Base-by-base conservation (phyloP, 2,113 vertebrate species). In the Podarcis muralis region DNA sequence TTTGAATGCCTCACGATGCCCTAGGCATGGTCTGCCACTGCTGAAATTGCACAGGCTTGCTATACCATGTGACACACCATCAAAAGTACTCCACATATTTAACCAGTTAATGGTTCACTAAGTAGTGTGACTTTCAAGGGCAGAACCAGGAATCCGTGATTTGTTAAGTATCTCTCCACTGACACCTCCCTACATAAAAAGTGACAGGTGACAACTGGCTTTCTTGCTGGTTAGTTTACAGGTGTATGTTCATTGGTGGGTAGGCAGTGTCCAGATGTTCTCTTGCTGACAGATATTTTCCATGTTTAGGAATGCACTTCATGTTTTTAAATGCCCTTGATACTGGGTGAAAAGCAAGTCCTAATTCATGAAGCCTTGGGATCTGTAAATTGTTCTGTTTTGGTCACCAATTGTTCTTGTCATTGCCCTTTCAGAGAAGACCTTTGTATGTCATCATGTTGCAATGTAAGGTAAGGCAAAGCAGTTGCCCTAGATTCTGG, bases 401-500 rank as follows among this genome's bases (percentile, higher is more conserved):
- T 94, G 93, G 93, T 85, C 94, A 94, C 88, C 91, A 75, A 25
- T 7, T 94, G 78, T 86, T 85, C 81, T 92, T 87, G 89, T 92
- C 0, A 0, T 90, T 91, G 89, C 53, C 88, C 83, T 53, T 91
- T 92, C 89, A 86, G 72, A 25, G 62, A 77, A 66, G 78, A 82
- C 40, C 71, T 77, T 35, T 81, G 32, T 65, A 32, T 89, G 69
- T 30, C 15, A 0, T 92, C 85, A 87, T 94, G 91, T 89, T 92
- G 86, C 88, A 82, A 62, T 65, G 35, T n/a, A 95, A 93, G 94
- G 92, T 84, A 94, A 94, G 90, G 94, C 90, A 92, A 92, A 90
- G 78, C 90, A 93, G 89, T 74, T 93, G 93, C 91, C 95, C 95
- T 94, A 95, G 93, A 94, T 96, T 95, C 92, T 69, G n/a, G 87